Percentiles rank a stretch among this genome's conserved stretches.
Evolutionary conservation across 2,113 vertebrate genomes (phyloP).

Genomic region (Loxodonta africana): DNA sequence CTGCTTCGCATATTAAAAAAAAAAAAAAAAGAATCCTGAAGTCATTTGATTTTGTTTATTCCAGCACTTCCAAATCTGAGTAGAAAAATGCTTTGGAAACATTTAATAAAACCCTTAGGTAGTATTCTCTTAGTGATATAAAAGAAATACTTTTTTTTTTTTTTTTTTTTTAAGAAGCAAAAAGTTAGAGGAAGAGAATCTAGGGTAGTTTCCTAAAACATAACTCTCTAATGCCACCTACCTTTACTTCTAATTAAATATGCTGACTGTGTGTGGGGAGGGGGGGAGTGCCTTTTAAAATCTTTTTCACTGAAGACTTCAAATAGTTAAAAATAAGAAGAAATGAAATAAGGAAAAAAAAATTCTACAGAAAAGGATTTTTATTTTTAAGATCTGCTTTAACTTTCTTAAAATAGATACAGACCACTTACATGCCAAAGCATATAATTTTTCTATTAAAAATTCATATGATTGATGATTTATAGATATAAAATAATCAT

Average conservation of each 20-base stretch:
- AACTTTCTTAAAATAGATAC: conserved; percentile 75
- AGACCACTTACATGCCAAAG: conserved; percentile 70
- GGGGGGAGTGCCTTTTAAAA: background rate
- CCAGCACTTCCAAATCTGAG: background rate
- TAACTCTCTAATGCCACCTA: background rate
- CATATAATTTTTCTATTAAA: conserved; percentile 83
- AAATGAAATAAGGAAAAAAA: background rate
- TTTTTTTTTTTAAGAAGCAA: conserved; percentile 12
- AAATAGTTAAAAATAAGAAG: background rate
- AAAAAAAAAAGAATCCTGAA: background rate
- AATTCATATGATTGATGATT: conserved; percentile 81
- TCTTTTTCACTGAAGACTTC: background rate
- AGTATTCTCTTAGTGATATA: background rate
- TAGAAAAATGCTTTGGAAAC: background rate
- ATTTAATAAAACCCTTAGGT: background rate
- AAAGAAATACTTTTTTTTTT: background rate
- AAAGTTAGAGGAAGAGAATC: background rate
- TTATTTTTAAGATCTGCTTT: conserved; percentile 56
- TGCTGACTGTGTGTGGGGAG: background rate
- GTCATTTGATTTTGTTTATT: conserved; percentile 19
- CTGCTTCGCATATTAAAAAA: background rate
- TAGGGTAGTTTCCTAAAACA: background rate
- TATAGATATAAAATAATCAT: conserved; percentile 80
- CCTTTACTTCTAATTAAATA: background rate
- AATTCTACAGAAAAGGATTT: background rate